These are phyloP conservation scores for Grallaria varia DNA, from an alignment of 2,113 vertebrate genomes.

Conservation along the genomic window DNA sequence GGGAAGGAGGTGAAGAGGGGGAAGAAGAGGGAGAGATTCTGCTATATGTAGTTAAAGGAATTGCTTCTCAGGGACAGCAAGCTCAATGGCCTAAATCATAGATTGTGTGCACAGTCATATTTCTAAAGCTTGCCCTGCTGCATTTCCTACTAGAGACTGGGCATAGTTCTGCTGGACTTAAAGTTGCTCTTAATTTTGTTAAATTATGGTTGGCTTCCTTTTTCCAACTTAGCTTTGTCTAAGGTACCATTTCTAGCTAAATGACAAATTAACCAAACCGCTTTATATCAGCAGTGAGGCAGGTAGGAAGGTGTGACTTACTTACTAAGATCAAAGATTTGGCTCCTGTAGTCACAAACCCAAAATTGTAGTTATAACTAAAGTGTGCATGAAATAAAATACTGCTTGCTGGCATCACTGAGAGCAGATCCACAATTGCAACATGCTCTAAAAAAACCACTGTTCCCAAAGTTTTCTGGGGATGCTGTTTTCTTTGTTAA, in stretches of 20 bases:
- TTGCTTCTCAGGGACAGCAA: not conserved
- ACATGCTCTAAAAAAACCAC: fast-evolving
- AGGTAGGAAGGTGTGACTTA: not conserved
- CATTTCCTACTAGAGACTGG: not conserved
- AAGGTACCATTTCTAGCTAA: not conserved
- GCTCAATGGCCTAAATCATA: not conserved
- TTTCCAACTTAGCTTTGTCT: not conserved
- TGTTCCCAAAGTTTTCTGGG: not conserved
- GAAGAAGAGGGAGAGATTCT: not conserved
- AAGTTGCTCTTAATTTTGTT: not conserved
- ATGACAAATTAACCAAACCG: not conserved
- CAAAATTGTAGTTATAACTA: not conserved
- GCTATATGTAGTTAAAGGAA: not conserved
- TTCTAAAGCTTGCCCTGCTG: not conserved
- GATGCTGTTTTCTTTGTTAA: not conserved
- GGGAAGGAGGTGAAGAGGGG: not conserved
- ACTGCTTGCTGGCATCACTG: not conserved
- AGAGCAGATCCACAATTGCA: not conserved
- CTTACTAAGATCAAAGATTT: not conserved
- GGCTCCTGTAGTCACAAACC: not conserved
- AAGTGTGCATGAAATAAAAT: not conserved
- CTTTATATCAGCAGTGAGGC: not conserved
- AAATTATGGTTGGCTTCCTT: not conserved
- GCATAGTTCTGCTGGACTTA: not conserved
- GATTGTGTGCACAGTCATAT: not conserved